Evolutionary conservation across 1,140 invertebrate species (phyloP), one percentile per base, ranked within the genome.

Genomic region (Philotrypesis tridentata): DNA sequence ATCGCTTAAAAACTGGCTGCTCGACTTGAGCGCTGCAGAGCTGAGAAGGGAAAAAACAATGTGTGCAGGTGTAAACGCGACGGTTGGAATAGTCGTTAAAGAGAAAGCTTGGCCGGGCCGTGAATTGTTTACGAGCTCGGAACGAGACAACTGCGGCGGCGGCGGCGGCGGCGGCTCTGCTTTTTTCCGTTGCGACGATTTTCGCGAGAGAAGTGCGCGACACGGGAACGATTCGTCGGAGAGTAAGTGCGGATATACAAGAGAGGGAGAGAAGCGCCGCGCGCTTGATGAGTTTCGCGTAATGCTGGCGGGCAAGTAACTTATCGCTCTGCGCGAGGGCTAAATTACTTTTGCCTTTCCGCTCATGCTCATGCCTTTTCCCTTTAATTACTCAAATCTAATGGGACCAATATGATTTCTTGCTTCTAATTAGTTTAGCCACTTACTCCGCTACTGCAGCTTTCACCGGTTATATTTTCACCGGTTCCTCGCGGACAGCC

Each of bases 211-310:
- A 55, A 65, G 9, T 27, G 61, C 61, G 27, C 61, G 61, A 11
- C 25, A n/a, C 61, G 33, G 9, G 4, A 14, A 68, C 65, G 67
- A 33, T 33, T 68, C 21, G 27, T 33, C 67, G 67, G 67, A 68
- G 67, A 68, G 29, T 21, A 33, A 33, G 4, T 21, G 14, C 14
- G 17, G 2, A 23, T 1, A 68, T 11, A n/a, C 0, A 68, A n/a
- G n/a, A n/a, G n/a, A n/a, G n/a, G n/a, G 14, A 29, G 14, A 68
- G 6, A 31, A 14, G 29, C 3, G 14, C 7, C 43, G 37, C 37
- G 27, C n/a, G n/a, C 21, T 29, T 72, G 37, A 72, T 72, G 70
- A 72, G 33, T 72, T 72, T 72, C 37, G n/a, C n/a, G 67, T 33
- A 33, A 33, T 43, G 33, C 23, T 21, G 67, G 31, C 17, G 43